Evolutionary conservation across 1,140 invertebrate species (phyloP).

Genomic region (Sarcophaga bullata): DNA sequence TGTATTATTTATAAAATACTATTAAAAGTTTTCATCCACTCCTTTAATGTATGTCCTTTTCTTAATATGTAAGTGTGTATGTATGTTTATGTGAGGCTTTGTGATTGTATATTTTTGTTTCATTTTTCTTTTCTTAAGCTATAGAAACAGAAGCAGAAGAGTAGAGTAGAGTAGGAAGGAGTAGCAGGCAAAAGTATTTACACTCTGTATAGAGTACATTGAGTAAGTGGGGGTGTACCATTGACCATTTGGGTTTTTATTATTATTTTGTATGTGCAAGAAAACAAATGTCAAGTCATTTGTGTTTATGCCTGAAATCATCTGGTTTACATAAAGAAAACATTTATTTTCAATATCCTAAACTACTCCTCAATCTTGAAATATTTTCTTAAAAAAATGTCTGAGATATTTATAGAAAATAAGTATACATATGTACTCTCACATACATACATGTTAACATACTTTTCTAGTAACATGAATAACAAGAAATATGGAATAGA

Average conservation of each 20-base stretch:
- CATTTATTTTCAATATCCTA: slow-evolving; percentile 27
- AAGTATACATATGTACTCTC: not conserved
- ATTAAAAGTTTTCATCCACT: slow-evolving; percentile 14
- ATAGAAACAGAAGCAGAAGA: too few species aligned
- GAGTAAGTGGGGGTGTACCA: slow-evolving; percentile 7
- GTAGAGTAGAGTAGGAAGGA: not conserved
- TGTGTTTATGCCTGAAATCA: slow-evolving; percentile 26
- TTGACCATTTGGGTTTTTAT: slow-evolving; percentile 15
- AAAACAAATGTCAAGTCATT: slow-evolving; percentile 26
- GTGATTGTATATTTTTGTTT: not conserved
- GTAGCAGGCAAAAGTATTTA: not conserved
- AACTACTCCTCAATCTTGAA: slow-evolving; percentile 24
- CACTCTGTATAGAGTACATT: not conserved
- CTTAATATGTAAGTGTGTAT: not conserved
- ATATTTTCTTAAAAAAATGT: slow-evolving; percentile 20
- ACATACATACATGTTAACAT: not conserved
- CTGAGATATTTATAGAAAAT: not conserved
- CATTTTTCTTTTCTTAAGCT: not conserved
- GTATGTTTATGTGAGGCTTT: not conserved
- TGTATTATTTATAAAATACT: not conserved
- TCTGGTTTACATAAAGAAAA: slow-evolving; percentile 26
- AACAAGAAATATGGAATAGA: not conserved
- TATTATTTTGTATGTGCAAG: slow-evolving; percentile 4
- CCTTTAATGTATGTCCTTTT: not conserved
- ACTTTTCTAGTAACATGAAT: not conserved